Conservation (phyloP, 2,113 vertebrate genomes). For the human region DNA sequence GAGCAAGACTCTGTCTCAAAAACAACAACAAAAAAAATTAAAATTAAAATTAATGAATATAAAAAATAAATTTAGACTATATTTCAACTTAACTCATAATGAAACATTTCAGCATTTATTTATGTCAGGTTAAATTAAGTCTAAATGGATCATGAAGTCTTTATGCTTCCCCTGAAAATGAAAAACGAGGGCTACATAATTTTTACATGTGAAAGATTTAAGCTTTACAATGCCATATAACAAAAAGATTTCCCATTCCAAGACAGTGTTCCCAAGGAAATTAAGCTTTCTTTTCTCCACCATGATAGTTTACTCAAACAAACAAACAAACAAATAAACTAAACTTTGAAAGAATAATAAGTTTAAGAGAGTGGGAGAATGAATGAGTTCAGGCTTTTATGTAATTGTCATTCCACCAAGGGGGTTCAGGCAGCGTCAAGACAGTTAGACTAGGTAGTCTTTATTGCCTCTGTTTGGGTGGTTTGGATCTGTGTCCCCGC, state of each 20-base stretch:
- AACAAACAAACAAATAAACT: not conserved
- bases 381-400: not conserved
- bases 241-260: not conserved
- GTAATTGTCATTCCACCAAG: not conserved
- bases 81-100: not conserved
- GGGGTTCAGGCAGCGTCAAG: not conserved
- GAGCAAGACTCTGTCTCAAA: no score
- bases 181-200: not conserved
- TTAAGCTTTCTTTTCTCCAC: not conserved
- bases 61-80: not conserved
- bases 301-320: not conserved
- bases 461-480: not conserved
- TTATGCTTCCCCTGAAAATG: not conserved
- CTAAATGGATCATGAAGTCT: not conserved
- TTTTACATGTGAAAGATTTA: not conserved
- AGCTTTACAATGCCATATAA: not conserved
- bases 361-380: not conserved
- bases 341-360: not conserved
- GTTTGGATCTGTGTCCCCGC: no score
- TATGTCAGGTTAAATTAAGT: constrained; percentile 13
- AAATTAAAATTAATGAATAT: no score
- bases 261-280: not conserved
- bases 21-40: no score
- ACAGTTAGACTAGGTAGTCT: not conserved
- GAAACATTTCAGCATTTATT: not conserved